Evolutionary conservation across 2,888 invertebrate genomes (phyloP).

Genomic region (Marronus borbonicus): DNA sequence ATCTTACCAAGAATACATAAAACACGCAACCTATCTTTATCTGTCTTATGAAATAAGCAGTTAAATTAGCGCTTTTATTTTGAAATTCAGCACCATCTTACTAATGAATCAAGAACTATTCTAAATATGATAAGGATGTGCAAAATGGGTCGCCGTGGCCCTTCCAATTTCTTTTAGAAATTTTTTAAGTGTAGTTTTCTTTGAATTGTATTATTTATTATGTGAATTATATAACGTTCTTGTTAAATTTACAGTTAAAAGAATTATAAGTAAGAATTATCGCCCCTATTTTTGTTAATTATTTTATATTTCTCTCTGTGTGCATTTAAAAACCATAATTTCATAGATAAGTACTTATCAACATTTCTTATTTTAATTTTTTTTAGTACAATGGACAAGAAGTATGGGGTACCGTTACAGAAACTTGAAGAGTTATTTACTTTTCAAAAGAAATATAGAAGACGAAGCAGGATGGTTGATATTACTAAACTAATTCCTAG

Average conservation of each 20-base stretch:
- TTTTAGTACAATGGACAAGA: conserved; percentile 31
- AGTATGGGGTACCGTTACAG: conserved; percentile 18
- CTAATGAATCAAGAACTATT: too few species aligned
- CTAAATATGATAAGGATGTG: too few species aligned
- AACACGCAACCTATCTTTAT: background rate
- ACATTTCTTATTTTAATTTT: background rate
- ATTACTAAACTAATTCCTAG: conserved; percentile 27
- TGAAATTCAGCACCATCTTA: too few species aligned
- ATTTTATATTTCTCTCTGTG: background rate
- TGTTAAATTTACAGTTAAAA: background rate
- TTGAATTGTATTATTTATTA: too few species aligned
- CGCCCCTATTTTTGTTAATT: conserved; percentile 1
- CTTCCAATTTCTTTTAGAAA: too few species aligned
- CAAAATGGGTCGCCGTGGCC: too few species aligned
- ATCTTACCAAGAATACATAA: background rate
- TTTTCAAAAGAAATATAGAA: conserved; percentile 32
- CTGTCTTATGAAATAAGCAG: too few species aligned
- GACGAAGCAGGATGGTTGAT: conserved; percentile 11
- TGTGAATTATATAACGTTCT: too few species aligned
- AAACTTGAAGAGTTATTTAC: conserved; percentile 22
- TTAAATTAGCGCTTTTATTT: too few species aligned
- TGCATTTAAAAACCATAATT: too few species aligned
- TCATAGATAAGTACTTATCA: background rate
- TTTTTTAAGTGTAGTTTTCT: too few species aligned
- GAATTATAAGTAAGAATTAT: conserved; percentile 2